These are phyloP conservation scores for Hesperia comma DNA, from an alignment of 2,888 invertebrate species.

Conservation along the genomic window DNA sequence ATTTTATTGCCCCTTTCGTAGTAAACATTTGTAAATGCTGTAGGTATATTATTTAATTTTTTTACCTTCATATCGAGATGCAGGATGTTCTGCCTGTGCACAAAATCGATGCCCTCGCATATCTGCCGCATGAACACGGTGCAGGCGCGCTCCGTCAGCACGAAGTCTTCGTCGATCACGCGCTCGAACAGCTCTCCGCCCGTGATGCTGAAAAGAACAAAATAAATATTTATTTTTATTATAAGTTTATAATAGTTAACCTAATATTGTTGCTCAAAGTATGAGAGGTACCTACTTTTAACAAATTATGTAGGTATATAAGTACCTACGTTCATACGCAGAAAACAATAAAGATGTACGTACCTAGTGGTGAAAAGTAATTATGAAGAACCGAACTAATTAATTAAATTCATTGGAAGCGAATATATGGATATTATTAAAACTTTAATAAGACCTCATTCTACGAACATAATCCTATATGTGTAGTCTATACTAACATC, in stretches of 20 bases:
- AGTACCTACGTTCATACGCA: no score
- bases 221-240: not conserved
- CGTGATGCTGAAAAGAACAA: slow-evolving; percentile 89
- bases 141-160: slow-evolving; percentile 97
- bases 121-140: slow-evolving; percentile 99
- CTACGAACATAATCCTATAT: not conserved
- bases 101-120: slow-evolving; percentile 98
- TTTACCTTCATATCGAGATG: slow-evolving; percentile 98
- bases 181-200: slow-evolving; percentile 99
- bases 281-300: no score
- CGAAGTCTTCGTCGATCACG: slow-evolving; percentile 99
- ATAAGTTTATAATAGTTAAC: no score
- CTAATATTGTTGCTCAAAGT: no score
- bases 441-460: not conserved
- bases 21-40: no score
- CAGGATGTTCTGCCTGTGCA: slow-evolving; percentile 96
- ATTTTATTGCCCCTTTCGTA: no score
- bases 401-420: not conserved
- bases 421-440: not conserved
- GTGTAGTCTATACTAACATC: slow-evolving; percentile 21
- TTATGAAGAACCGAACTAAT: no score
- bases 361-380: no score
- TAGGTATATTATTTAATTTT: not conserved
- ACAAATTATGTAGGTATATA: no score
- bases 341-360: no score